phyloP scores from a whole-genome alignment of 1,140 invertebrate genomes.

The Magallana ariakensis region DNA sequence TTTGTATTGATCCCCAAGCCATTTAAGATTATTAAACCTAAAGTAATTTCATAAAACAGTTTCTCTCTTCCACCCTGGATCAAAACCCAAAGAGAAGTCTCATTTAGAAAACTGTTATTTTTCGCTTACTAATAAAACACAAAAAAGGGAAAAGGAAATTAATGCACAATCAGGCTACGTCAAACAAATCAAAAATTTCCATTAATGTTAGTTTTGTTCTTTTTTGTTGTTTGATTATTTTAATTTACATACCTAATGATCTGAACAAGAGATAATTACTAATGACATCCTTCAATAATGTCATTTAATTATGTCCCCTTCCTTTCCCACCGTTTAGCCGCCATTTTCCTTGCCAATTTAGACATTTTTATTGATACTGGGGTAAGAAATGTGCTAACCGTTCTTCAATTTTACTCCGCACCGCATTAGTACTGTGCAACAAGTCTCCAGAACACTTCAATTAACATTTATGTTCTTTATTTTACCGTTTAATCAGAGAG shows the following conservation, averaged over 20 bases:
- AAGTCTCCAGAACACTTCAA: neutral
- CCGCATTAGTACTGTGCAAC: neutral
- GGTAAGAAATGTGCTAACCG: neutral
- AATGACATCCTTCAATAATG: conserved; percentile 32
- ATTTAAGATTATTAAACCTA: conserved; percentile 40
- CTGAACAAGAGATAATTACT: conserved; percentile 9
- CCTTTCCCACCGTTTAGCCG: neutral
- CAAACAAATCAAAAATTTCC: conserved; percentile 29
- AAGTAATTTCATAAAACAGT: conserved; percentile 47
- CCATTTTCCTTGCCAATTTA: neutral
- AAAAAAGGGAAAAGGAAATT: conserved; percentile 32
- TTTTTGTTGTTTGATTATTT: conserved; percentile 37
- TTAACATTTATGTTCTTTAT: neutral
- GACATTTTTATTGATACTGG: neutral
- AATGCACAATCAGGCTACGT: neutral
- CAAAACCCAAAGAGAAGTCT: conserved; percentile 39
- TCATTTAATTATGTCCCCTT: conserved; percentile 16
- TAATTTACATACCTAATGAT: conserved; percentile 36
- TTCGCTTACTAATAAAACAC: neutral
- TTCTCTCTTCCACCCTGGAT: conserved; percentile 12
- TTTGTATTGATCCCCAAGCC: conserved; percentile 40
- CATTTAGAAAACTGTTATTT: conserved; percentile 44
- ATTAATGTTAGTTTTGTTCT: conserved; percentile 37
- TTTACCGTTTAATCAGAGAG: too few relatives aligned
- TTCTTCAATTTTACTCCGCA: neutral